phyloP scores from a whole-genome alignment of 2,113 vertebrate genomes.

The Proterorhinus semilunaris region DNA sequence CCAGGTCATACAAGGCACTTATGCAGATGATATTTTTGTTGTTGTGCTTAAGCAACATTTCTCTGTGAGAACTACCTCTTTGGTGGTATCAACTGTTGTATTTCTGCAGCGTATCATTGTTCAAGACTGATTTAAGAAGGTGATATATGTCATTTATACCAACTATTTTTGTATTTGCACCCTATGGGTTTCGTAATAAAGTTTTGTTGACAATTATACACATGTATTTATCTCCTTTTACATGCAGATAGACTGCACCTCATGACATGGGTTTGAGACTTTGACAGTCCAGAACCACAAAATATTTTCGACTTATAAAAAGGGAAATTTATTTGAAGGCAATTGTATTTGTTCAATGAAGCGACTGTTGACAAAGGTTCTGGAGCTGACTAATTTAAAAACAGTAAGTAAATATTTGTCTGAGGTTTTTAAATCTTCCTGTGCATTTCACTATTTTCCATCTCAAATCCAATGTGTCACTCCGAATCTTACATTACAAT shows the following conservation, averaged over 20 bases:
- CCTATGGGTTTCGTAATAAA: conserved; percentile 70
- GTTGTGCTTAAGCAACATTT: conserved; percentile 49
- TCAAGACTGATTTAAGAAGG: conserved; percentile 44
- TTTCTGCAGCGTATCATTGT: conserved; percentile 31
- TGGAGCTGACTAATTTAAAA: too few species aligned
- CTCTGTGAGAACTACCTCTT: conserved; percentile 16
- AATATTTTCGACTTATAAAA: too few species aligned
- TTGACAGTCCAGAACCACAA: too few species aligned
- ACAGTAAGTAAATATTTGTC: too few species aligned
- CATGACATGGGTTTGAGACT: too few species aligned
- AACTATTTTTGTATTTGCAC: conserved; percentile 71
- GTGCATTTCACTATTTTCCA: too few species aligned
- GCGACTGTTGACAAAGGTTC: too few species aligned
- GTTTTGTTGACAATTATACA: conserved; percentile 34
- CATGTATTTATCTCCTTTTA: background rate
- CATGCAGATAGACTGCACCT: background rate
- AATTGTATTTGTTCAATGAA: too few species aligned
- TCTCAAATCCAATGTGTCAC: too few species aligned
- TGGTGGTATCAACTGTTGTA: conserved; percentile 15
- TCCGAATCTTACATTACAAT: too few species aligned
- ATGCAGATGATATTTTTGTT: conserved; percentile 16
- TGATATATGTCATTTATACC: conserved; percentile 40
- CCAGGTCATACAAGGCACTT: conserved; percentile 31
- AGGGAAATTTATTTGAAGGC: too few species aligned
- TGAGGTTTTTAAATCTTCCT: too few species aligned